Conservation (phyloP, 2,797 vertebrate genomes). For the Crax fasciolata region DNA sequence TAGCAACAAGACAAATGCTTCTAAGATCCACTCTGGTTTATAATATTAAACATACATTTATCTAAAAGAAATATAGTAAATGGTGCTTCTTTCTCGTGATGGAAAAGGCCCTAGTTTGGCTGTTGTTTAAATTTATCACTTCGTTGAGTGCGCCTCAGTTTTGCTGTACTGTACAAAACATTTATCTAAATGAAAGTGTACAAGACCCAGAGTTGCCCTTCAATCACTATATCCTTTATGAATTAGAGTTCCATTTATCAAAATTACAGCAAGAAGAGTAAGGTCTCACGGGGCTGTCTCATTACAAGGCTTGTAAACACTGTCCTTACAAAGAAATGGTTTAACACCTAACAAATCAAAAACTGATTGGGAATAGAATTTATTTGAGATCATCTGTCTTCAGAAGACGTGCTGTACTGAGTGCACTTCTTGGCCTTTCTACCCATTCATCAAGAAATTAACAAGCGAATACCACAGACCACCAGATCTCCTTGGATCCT, state of each 20-base stretch:
- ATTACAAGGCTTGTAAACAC: conserved; percentile 88
- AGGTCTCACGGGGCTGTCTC: conserved; percentile 85
- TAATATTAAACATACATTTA: conserved; percentile 55
- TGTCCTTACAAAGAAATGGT: conserved; percentile 86
- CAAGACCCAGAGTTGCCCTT: conserved; percentile 82
- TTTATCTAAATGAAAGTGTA: conserved; percentile 88
- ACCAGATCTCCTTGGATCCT: conserved; percentile 65
- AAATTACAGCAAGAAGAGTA: conserved; percentile 87
- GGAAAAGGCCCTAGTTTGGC: conserved; percentile 23
- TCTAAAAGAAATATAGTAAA: conserved; percentile 51
- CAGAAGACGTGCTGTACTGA: conserved; percentile 72
- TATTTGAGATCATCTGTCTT: conserved; percentile 86
- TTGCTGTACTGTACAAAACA: conserved; percentile 76
- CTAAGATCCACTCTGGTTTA: conserved; percentile 27
- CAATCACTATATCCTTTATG: conserved; percentile 87
- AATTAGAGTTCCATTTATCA: conserved; percentile 91
- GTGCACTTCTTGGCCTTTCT: conserved; percentile 79
- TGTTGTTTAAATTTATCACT: conserved; percentile 73
- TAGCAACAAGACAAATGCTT: conserved; percentile 43
- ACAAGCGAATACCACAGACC: conserved; percentile 78
- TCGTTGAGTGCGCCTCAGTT: conserved; percentile 70
- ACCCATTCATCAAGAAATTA: conserved; percentile 86
- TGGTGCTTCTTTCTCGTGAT: conserved; percentile 15
- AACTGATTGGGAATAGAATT: conserved; percentile 84
- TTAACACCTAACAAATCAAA: conserved; percentile 89